Conservation (phyloP, 2,797 vertebrate species). For the Morelia viridis region DNA sequence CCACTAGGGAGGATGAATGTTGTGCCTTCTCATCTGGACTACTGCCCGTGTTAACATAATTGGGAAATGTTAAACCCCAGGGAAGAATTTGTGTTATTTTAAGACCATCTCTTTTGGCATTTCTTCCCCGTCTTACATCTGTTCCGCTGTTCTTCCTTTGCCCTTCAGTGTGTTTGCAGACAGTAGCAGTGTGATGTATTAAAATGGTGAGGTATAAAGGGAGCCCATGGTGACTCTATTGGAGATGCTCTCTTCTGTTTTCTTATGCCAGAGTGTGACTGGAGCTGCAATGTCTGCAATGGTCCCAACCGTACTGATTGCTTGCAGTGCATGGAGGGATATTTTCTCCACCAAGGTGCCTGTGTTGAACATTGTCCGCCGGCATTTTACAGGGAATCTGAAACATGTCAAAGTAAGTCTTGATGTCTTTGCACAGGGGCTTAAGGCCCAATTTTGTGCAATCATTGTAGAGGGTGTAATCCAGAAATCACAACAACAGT, state of each 20-base stretch:
- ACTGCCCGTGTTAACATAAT: not conserved
- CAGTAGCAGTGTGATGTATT: not conserved
- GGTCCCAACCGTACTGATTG: constrained; percentile 88
- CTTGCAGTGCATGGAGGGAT: constrained; percentile 91
- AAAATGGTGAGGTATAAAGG: not conserved
- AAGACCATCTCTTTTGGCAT: not conserved
- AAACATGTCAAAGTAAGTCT: constrained; percentile 85
- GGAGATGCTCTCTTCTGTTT: not conserved
- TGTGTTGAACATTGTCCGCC: constrained; percentile 82
- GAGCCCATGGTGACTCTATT: not conserved
- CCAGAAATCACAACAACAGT: not conserved
- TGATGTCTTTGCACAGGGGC: rapidly evolving
- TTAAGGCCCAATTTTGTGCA: not conserved
- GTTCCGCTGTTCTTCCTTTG: not conserved
- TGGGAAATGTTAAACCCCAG: constrained; percentile 27
- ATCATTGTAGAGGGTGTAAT: not conserved
- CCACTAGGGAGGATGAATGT: not conserved
- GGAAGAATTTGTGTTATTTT: not conserved
- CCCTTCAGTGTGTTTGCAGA: not conserved
- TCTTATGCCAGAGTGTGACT: constrained; percentile 86
- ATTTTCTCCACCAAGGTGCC: constrained; percentile 81
- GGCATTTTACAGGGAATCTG: constrained; percentile 77
- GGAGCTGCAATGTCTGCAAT: constrained; percentile 89
- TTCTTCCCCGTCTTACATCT: not conserved
- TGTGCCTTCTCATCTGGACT: not conserved